Evolutionary conservation across 2,797 vertebrate species (phyloP), one percentile per base, ranked within the genome.

Genomic region (Zenarchopterus dispar): DNA sequence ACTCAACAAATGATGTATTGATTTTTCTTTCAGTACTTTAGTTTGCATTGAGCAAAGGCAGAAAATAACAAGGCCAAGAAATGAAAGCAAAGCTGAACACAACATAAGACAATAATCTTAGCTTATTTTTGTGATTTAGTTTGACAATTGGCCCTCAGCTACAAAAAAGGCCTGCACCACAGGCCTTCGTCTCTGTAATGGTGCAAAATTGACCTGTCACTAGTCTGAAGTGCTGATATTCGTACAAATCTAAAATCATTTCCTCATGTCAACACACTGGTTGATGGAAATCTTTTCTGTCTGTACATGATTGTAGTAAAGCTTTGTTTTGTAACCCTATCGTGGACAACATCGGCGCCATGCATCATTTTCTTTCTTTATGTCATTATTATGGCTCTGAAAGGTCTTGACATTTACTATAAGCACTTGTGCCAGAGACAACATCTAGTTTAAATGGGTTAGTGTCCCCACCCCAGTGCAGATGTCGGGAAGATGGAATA

Each of bases 341-440:
- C 63, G 49, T 26, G 49, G 78, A 74, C 75, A 72, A 77, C 80
- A 85, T 66, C 28, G 7, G 33, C 58, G 52, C 70, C 61, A 80
- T 88, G 75, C 80, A 84, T 87, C 80, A 88, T 87, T 84, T 82
- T 78, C 55, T 59, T 82, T 67, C 73, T 79, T 69, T 53, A 61
- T 86, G 78, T 83, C 87, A 79, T 89, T 88, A 88, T 85, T 84
- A 77, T 58, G 57, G 68, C 77, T 57, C 68, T 84, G 84, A 91
- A 90, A 89, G 86, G 88, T 90, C 88, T 82, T 85, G 89, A 89
- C 90, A 90, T 90, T 90, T 90, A 82, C 86, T 77, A 86, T 78
- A 68, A 85, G 84, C 83, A 83, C 70, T 84, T 80, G 75, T 87
- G 73, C 67, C 74, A 81, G 70, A 77, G 79, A 77, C 79, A 69